Evolutionary conservation across 2,113 vertebrate species (phyloP), one percentile per base, ranked within the genome.

Genomic region (Gallinago jamesoni): DNA sequence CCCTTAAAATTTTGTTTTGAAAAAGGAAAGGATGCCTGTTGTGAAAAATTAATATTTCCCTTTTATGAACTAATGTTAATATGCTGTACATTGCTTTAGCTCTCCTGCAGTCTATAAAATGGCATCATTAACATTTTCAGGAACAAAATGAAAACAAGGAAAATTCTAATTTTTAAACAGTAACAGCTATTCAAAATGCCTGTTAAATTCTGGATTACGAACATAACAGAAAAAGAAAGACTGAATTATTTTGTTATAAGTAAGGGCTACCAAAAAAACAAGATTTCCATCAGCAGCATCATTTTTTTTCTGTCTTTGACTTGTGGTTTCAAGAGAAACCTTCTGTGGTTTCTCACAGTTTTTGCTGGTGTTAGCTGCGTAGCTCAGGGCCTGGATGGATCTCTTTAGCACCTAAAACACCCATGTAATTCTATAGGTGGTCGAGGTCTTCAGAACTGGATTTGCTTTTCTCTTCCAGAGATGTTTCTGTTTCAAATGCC

Each of bases 101-200:
- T 37, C 43, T 92, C 64, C 69, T 92, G 76, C 64, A 87, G 70
- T 87, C 74, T 84, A 18, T 89, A 87, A 94, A 93, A 91, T 48
- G 43, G 66, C 89, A 84, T 93, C 70, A 73, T 89, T 92, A 89
- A 87, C 70, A 68, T 95, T 94, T 95, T 73, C 56, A 91, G 62
- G 74, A 91, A 75, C 67, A 83, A 64, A 93, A 89, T 50, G 37
- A 43, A 79, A 93, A 82, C 57, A 73, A 66, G 70, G n/a, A 57
- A 83, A 62, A 77, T 83, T 80, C 47, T 30, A 30, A 53, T 91
- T 94, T 91, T 95, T 89, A 3, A 76, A 80, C 78, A 87, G 12
- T 67, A 94, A 37, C 70, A 94, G 63, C 74, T 87, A 76, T 56
- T 93, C 21, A 57, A 85, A 84, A 79, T 76, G 31, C 6, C 66